Evolutionary conservation across 2,888 invertebrate genomes (phyloP).

Genomic region (Acanthosepion esculentum): DNA sequence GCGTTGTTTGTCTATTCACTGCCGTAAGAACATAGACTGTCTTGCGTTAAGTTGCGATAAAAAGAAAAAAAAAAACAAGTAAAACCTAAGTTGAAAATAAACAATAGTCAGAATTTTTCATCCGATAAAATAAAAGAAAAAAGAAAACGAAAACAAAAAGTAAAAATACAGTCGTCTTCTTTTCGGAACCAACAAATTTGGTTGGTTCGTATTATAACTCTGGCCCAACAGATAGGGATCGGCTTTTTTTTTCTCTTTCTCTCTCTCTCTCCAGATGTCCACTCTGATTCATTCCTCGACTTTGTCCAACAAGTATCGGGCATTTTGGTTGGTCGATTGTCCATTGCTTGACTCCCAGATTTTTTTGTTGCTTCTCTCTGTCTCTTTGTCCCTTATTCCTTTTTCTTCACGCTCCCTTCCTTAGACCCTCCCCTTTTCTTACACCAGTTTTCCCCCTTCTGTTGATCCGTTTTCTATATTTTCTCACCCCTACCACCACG

Average conservation of each 20-base stretch:
- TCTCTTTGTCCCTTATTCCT: not conserved
- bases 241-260: not conserved
- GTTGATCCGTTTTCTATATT: not conserved
- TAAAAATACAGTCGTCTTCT: not conserved
- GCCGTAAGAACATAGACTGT: too few relatives aligned
- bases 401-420: not conserved
- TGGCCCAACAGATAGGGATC: not conserved
- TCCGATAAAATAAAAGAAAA: too few relatives aligned
- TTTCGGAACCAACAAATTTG: not conserved
- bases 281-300: not conserved
- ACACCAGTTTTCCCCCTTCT: constrained; percentile 24
- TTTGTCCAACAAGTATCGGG: not conserved
- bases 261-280: not conserved
- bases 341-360: not conserved
- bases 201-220: not conserved
- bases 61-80: too few relatives aligned
- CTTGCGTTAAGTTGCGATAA: too few relatives aligned
- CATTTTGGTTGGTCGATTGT: constrained; percentile 4
- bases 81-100: too few relatives aligned
- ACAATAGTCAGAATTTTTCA: too few relatives aligned
- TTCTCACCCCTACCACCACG: not conserved
- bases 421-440: not conserved
- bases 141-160: too few relatives aligned
- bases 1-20: too few relatives aligned
- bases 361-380: not conserved